Conservation (phyloP, 2,888 invertebrate genomes). For the Plagiodera versicolora region DNA sequence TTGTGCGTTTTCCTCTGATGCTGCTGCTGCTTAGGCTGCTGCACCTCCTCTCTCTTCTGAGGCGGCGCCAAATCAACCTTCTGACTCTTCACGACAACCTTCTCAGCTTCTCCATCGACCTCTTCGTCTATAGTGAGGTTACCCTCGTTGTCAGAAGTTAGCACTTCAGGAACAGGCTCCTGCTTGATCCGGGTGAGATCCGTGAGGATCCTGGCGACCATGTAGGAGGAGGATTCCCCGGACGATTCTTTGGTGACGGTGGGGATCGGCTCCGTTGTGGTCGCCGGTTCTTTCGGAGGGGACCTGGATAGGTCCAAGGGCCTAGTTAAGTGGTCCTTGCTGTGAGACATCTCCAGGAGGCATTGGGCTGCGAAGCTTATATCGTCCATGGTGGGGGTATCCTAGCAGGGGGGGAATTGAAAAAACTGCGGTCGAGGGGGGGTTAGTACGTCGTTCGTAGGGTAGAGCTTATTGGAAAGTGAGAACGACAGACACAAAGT, state of each 20-base stretch:
- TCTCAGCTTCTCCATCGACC: conserved; percentile 30
- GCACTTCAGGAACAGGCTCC: conserved; percentile 59
- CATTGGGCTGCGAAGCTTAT: conserved; percentile 64
- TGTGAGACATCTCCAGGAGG: conserved; percentile 63
- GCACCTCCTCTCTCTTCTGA: conserved; percentile 22
- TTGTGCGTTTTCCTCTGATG: conserved; percentile 59
- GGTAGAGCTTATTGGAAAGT: no score
- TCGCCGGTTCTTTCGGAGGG: conserved; percentile 27
- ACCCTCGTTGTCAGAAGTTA: conserved; percentile 36
- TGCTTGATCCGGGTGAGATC: conserved; percentile 62
- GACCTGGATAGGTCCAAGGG: conserved; percentile 52
- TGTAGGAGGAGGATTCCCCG: conserved; percentile 55
- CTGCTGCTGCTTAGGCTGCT: conserved; percentile 52
- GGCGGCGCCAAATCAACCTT: conserved; percentile 18
- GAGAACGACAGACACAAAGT: no score
- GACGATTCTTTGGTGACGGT: conserved; percentile 32
- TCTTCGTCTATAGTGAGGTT: conserved; percentile 47
- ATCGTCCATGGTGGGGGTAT: conserved; percentile 52
- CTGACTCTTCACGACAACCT: conserved; percentile 22
- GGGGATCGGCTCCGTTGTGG: conserved; percentile 49
- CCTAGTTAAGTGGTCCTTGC: conserved; percentile 51
- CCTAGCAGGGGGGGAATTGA: not conserved
- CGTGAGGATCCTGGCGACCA: conserved; percentile 65
- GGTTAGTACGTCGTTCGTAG: conserved; percentile 5
- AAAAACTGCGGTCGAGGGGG: not conserved